Percentiles rank a stretch among this genome's conserved stretches.
phyloP scores from a whole-genome alignment of 1,140 invertebrate genomes.

The Heliconius nattereri region DNA sequence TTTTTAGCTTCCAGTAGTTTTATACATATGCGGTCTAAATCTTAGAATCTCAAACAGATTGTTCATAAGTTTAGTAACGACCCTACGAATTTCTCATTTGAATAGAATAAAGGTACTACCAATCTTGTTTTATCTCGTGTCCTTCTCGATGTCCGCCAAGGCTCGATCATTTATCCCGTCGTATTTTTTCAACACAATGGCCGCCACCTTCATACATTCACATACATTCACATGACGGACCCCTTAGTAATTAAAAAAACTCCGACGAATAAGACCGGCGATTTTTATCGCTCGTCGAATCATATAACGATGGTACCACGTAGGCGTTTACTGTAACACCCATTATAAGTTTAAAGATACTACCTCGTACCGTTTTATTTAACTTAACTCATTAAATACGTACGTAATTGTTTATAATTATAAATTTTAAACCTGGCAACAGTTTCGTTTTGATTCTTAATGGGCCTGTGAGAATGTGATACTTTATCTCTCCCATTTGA shows the following conservation, averaged over 20 bases:
- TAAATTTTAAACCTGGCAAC: conserved; percentile 74
- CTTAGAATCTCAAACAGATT: neutral
- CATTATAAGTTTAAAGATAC: conserved; percentile 35
- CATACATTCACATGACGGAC: conserved; percentile 74
- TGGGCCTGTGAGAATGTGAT: conserved; percentile 72
- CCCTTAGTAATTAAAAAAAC: conserved; percentile 79
- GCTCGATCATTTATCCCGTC: conserved; percentile 70
- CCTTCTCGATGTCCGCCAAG: conserved; percentile 67
- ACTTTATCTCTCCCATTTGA: conserved; percentile 60
- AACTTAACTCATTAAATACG: conserved; percentile 70
- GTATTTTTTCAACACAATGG: conserved; percentile 77
- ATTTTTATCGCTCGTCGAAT: conserved; percentile 79
- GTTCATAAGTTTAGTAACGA: conserved; percentile 40
- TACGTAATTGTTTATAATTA: conserved; percentile 77
- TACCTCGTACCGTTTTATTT: conserved; percentile 55
- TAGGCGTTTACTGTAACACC: conserved; percentile 67
- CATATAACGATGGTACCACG: conserved; percentile 65
- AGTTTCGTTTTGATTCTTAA: conserved; percentile 64
- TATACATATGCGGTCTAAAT: neutral
- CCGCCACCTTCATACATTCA: conserved; percentile 63
- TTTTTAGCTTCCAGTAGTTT: neutral
- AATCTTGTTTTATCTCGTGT: conserved; percentile 60
- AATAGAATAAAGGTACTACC: conserved; percentile 60
- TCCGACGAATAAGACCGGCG: conserved; percentile 78
- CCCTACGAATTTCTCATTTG: conserved; percentile 56